Evolutionary conservation across 2,113 vertebrate genomes (phyloP), one percentile per base, ranked within the genome.

Genomic region (Pygoscelis adeliae): DNA sequence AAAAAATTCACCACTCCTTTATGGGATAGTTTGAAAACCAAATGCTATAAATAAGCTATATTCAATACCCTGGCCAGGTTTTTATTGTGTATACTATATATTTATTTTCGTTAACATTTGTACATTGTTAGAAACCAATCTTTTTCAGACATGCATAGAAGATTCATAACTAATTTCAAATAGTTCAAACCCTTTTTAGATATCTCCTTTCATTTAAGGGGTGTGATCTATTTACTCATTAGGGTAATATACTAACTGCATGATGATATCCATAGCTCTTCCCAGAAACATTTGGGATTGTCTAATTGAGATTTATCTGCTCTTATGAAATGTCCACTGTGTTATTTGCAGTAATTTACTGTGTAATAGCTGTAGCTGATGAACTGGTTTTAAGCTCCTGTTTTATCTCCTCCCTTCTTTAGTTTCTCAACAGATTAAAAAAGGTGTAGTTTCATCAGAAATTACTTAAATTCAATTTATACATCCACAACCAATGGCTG

Each of bases 341-440:
- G 14, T 92, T 56, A 94, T 69, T 88, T 91, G 79, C 72, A 92
- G 71, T 80, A n/a, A 82, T 87, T 80, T 93, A 66, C 71, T 52
- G 30, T 55, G 56, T 44, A 83, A 83, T 71, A 94, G 44, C 62
- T 76, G 58, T 53, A 93, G 93, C 56, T 46, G 91, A 95, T 95
- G 15, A 89, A 96, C 94, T 82, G 96, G 92, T 95, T 97, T 95
- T 38, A 74, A 83, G 47, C 81, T 97, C 92, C 66, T 95, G 76
- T 73, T 93, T 84, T 79, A 83, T 63, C 49, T 95, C 87, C 66
- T 96, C 80, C 83, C 77, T 89, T 83, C 80, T 90, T 92, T 30
- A 73, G 40, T 79, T 84, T 87, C 77, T 91, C 56, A 92, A 63
- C 16, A 74, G 27, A 89, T 76, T 61, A 56, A 61, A 62, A 87